These are phyloP conservation scores for Tangara arthus DNA, from an alignment of 2,797 vertebrate genomes.

Conservation along the genomic window DNA sequence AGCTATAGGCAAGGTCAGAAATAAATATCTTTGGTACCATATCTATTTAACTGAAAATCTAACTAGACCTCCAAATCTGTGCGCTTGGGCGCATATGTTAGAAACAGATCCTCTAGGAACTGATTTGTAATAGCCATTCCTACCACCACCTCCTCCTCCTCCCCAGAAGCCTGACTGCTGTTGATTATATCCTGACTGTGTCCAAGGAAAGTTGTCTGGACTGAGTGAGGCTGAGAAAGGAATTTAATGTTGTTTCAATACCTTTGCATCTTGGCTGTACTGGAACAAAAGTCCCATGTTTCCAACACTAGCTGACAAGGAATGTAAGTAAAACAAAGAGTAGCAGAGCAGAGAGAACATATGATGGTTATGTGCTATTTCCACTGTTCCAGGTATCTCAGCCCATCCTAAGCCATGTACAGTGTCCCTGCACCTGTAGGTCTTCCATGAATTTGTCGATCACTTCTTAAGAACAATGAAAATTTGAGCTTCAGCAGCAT, in stretches of 20 bases:
- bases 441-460: neutral
- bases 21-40: conserved; percentile 43
- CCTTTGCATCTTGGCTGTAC: neutral
- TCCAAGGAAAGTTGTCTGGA: neutral
- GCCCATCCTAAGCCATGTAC: neutral
- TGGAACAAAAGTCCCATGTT: neutral
- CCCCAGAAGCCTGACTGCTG: neutral
- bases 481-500: neutral
- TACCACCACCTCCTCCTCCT: neutral
- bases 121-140: conserved; percentile 2
- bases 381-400: neutral
- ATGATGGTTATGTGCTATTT: neutral
- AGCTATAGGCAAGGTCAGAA: conserved; percentile 45
- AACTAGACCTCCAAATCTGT: conserved; percentile 57
- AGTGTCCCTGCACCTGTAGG: neutral
- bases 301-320: neutral
- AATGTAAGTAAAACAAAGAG: neutral
- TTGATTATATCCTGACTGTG: neutral
- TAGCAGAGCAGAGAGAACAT: neutral
- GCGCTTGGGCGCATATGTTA: neutral
- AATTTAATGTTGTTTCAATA: neutral
- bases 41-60: conserved; percentile 30
- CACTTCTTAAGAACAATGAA: neutral
- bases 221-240: neutral
- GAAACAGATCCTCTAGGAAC: conserved; percentile 15